A percentile compares a stretch with the other conserved stretches of the same genome.
phyloP scores from a whole-genome alignment of 2,888 invertebrate genomes.

The Xylophagus ater region DNA sequence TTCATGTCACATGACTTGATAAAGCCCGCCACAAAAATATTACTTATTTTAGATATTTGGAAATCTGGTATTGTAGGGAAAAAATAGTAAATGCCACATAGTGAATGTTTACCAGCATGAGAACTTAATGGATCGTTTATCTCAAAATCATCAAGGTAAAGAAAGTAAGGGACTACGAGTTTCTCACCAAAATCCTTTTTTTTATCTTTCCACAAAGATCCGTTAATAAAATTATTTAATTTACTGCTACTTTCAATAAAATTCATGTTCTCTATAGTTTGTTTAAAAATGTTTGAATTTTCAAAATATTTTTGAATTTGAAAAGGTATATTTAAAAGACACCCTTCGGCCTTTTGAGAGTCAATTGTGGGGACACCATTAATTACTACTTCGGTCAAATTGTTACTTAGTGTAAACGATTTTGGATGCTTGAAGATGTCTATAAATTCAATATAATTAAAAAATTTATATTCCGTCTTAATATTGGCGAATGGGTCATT shows the following conservation, averaged over 20 bases:
- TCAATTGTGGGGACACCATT: neutral
- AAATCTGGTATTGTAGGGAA: neutral
- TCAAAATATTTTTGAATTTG: neutral
- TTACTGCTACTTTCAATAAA: neutral
- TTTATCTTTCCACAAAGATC: neutral
- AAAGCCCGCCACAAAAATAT: slow-evolving; percentile 1
- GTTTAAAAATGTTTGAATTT: neutral
- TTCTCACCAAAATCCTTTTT: neutral
- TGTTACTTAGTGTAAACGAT: neutral
- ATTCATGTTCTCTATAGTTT: neutral
- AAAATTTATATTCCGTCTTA: neutral
- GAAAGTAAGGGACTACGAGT: neutral
- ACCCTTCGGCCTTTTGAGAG: neutral
- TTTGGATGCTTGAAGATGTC: neutral
- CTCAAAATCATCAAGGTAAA: neutral
- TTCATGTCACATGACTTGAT: neutral
- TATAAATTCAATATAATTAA: neutral
- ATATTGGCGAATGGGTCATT: neutral
- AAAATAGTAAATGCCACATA: neutral
- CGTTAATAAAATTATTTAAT: neutral
- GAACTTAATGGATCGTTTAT: neutral
- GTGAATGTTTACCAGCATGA: neutral
- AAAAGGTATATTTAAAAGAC: neutral
- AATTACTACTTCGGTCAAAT: neutral
- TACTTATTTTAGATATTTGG: neutral